Evolutionary conservation across 2,797 vertebrate species (phyloP), one percentile per base, ranked within the genome.

Genomic region (Anisognathus igniventris): DNA sequence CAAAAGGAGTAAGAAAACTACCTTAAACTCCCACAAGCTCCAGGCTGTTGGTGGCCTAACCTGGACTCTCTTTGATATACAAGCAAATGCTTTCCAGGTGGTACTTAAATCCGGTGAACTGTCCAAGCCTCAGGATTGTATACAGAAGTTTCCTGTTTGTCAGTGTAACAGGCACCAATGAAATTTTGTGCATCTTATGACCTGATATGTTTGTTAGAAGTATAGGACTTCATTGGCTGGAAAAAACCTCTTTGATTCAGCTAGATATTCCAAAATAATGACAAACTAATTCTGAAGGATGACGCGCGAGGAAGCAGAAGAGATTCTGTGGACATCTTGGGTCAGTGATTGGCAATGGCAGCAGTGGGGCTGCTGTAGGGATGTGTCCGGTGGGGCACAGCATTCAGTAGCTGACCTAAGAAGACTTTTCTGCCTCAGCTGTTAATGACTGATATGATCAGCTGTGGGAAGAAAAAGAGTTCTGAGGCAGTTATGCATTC

Each of bases 301-400:
- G 40, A 14, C 0, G 1, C 11, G 16, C 50, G 64, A 75, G 42
- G 48, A 64, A 33, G 33, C 47, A 47, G 60, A 76, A 78, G 61
- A 72, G 33, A 14, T 25, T 31, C 17, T 0, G 0, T 42, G 64
- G 73, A 25, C 0, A 0, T 30, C 61, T 20, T 8, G n/a, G 12
- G 17, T 45, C 8, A n/a, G 39, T 22, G 31, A 35, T 19, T 39
- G 75, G 72, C 27, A 61, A 5, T 9, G 25, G 56, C 37, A 85
- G 50, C 53, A n/a, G 28, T 7, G 37, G 24, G 19, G 64, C 37
- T 62, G 71, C 58, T 45, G 23, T 4, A 23, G 47, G 61, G 57
- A 45, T 27, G 8, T 22, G 33, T 56, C 58, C 67, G 64, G 17
- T 25, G 9, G n/a, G 45, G 22, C 47, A 8, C 16, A 10, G 61